Conservation (phyloP, 2,888 invertebrate species). For the Chloroclysta siterata region DNA sequence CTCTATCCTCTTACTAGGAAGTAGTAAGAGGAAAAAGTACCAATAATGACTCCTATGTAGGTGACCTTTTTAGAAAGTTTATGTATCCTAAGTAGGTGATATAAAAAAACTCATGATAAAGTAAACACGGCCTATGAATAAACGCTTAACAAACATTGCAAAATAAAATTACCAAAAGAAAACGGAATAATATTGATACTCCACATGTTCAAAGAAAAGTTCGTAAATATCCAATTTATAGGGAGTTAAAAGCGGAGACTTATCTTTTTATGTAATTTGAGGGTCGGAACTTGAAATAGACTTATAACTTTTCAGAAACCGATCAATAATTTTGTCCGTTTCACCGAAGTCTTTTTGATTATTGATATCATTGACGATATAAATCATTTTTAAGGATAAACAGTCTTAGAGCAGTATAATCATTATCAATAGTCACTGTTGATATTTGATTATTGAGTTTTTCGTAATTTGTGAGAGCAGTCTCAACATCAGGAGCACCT, state of each 20-base stretch:
- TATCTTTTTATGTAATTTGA: constrained; percentile 41
- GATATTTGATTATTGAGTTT: too few species aligned
- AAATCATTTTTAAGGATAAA: too few species aligned
- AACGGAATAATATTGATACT: constrained; percentile 27
- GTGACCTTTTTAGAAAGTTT: too few species aligned
- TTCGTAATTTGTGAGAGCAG: too few species aligned
- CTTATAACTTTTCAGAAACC: constrained; percentile 42
- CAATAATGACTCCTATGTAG: too few species aligned
- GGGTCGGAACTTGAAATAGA: constrained; percentile 40
- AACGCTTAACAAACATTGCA: constrained; percentile 23
- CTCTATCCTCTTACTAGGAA: too few species aligned
- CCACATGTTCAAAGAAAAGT: constrained; percentile 31
- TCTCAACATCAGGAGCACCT: too few species aligned
- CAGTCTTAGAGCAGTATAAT: too few species aligned
- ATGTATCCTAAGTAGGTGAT: too few species aligned
- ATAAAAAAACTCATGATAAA: neutral
- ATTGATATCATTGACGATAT: constrained; percentile 17
- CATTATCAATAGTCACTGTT: too few species aligned
- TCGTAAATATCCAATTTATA: constrained; percentile 42
- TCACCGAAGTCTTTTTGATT: constrained; percentile 49
- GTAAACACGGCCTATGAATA: constrained; percentile 15
- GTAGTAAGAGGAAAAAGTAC: too few species aligned
- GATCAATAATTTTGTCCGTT: constrained; percentile 49
- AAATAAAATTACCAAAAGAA: constrained; percentile 24
- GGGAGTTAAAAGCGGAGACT: constrained; percentile 43